phyloP scores from a whole-genome alignment of 2,797 vertebrate genomes.

The Chrysocyon brachyurus region DNA sequence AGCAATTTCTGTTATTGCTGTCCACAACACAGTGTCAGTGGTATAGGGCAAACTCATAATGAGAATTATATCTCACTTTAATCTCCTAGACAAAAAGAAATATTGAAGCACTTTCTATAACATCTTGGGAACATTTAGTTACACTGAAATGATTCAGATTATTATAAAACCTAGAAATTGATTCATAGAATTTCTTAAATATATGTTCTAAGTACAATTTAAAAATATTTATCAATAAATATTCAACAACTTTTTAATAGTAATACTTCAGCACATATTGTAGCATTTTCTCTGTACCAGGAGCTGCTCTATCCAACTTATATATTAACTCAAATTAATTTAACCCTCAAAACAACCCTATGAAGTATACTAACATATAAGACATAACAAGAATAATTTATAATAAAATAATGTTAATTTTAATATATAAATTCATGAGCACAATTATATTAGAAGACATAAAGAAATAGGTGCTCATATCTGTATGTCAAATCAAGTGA shows the following conservation, averaged over 20 bases:
- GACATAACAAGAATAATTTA: background rate
- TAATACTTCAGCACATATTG: background rate
- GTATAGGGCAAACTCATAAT: background rate
- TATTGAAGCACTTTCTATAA: background rate
- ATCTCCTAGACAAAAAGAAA: background rate
- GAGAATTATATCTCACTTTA: background rate
- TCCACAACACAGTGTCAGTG: background rate
- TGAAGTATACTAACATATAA: background rate
- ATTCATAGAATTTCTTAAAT: slow-evolving; percentile 15
- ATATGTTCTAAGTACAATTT: background rate
- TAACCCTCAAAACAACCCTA: background rate
- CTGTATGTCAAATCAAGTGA: background rate
- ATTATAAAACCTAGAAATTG: slow-evolving; percentile 10
- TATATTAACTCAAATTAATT: background rate
- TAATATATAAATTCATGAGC: background rate
- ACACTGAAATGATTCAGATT: background rate
- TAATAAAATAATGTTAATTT: slow-evolving; percentile 19
- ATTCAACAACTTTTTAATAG: background rate
- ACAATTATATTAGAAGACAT: background rate
- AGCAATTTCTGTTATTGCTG: background rate
- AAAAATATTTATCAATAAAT: slow-evolving; percentile 35
- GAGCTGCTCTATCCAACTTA: background rate
- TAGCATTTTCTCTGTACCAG: background rate
- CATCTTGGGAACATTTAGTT: background rate
- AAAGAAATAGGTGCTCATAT: background rate